Base-by-base conservation (phyloP, 2,888 invertebrate genomes). In the Boloria euphrosyne region DNA sequence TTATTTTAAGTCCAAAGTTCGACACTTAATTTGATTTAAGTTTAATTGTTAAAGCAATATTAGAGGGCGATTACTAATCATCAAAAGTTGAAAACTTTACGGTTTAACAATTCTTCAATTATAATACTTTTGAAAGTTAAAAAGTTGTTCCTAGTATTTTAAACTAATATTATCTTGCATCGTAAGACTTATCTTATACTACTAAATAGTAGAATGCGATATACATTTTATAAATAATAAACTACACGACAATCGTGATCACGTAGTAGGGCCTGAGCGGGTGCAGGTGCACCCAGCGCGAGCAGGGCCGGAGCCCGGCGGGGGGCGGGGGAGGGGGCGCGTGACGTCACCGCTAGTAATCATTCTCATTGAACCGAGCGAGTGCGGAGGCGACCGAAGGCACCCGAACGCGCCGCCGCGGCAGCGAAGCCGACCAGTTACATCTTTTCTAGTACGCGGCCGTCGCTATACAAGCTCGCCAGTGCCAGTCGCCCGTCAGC, bases 381-480 rank as follows among this genome's bases (percentile, higher is more conserved):
- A 69, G 73, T 75, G 73, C 90, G 89, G 83, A 69, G 71, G 68
- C 68, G 17, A 68, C 84, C 89, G 89, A 87, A 71, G 69, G 44
- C 68, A 57, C 70, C 83, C 87, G 88, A 87, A 68, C 79, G 76
- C 71, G 75, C 55, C 72, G 64, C 59, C 70, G 69, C 70, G 80
- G 74, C 79, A 78, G 83, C 88, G 86, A 80, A 85, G 87, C 90
- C 90, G 84, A 89, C 89, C 85, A 82, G 87, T 83, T 81, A 78
- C 82, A 80, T 83, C 78, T 79, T 85, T 86, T 87, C 89, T 88
- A 91, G 90, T 90, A 84, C 87, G 87, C 89, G 86, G 75, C 80
- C 84, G 85, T 81, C 87, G 75, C 81, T 80, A 79, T 70, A 71
- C 76, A 78, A 78, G 86, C 75, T 77, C 84, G 81, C 83, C 17